Conservation (phyloP, 1,140 invertebrate species). For the Vollenhovia emeryi region DNA sequence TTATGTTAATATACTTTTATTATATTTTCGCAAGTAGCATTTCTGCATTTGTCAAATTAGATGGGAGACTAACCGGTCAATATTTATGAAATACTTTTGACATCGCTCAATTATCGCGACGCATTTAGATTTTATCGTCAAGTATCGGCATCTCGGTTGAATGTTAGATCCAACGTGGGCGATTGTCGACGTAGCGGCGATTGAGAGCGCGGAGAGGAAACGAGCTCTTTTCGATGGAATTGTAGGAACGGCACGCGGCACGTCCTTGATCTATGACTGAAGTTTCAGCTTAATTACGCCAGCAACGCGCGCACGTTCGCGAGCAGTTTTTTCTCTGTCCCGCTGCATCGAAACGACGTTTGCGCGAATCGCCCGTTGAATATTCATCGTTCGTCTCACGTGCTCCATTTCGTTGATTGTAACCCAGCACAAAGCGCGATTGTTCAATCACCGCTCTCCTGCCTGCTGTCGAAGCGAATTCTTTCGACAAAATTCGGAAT, state of each 20-base stretch:
- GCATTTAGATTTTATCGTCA: neutral
- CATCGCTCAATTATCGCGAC: neutral
- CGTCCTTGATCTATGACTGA: slow-evolving; percentile 53
- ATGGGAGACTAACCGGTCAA: neutral
- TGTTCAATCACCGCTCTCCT: neutral
- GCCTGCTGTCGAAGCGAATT: neutral
- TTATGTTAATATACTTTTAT: neutral
- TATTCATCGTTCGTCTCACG: neutral
- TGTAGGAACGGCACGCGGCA: slow-evolving; percentile 12
- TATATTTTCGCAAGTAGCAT: neutral
- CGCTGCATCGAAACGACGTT: neutral
- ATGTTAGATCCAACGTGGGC: neutral
- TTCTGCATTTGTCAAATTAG: neutral
- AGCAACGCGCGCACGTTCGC: neutral
- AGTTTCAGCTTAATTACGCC: slow-evolving; percentile 53
- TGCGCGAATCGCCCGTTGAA: slow-evolving; percentile 17
- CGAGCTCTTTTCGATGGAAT: slow-evolving; percentile 19
- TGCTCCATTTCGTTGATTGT: neutral
- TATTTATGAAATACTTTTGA: neutral
- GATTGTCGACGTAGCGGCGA: neutral
- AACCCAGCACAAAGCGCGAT: neutral
- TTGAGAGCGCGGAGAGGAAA: neutral
- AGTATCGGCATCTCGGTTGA: neutral
- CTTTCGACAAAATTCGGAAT: slow-evolving; percentile 8
- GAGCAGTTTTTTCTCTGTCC: slow-evolving; percentile 21